Conservation (phyloP, 2,888 invertebrate genomes). For the Hylaea fasciaria region DNA sequence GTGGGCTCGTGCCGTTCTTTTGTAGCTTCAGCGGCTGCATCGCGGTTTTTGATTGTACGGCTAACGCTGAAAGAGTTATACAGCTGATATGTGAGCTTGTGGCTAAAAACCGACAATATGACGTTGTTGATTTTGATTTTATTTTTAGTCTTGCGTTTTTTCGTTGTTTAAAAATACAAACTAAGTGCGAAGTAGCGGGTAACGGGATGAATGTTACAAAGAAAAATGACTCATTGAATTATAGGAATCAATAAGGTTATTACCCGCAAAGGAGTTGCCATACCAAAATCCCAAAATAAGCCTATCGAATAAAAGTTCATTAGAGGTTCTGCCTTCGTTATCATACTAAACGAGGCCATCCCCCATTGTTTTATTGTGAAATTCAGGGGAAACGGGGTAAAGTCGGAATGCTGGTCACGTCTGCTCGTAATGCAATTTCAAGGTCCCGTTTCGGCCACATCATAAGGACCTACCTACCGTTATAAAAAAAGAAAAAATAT, state of each 20-base stretch:
- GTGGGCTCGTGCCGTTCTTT: conserved; percentile 52
- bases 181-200: no score
- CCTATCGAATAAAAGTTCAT: conserved; percentile 16
- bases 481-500: not conserved
- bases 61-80: not conserved
- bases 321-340: conserved; percentile 5
- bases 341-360: conserved; percentile 31
- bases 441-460: not conserved
- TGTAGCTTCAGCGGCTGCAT: conserved; percentile 41
- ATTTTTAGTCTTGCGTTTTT: no score
- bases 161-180: no score
- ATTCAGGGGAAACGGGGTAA: conserved; percentile 16
- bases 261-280: not conserved
- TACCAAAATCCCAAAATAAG: conserved; percentile 21
- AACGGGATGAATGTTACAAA: no score
- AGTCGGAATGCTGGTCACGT: conserved; percentile 15
- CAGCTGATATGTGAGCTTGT: no score
- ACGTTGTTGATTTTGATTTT: no score
- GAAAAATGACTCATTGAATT: no score
- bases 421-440: conserved; percentile 3
- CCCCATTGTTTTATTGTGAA: conserved; percentile 29
- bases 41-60: conserved; percentile 32
- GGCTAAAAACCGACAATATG: no score
- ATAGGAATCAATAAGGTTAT: no score
- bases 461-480: no score